Percentiles rank a stretch among this genome's conserved stretches.
phyloP scores from a whole-genome alignment of 2,113 vertebrate genomes.

The Rutilus rutilus region DNA sequence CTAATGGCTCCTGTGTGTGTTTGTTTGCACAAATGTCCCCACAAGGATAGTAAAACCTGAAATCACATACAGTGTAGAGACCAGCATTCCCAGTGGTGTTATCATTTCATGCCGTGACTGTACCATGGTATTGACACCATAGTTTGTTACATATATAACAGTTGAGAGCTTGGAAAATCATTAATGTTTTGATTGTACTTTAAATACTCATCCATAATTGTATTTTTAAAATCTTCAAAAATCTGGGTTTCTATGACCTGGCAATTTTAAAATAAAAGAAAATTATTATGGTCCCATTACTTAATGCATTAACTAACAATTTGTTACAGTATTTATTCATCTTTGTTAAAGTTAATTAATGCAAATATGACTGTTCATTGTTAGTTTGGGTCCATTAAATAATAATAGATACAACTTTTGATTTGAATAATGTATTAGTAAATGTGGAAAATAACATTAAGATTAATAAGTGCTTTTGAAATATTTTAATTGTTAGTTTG shows the following conservation, averaged over 20 bases:
- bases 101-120: neutral
- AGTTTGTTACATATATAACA: neutral
- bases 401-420: neutral
- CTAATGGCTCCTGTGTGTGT: constrained; percentile 59
- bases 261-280: neutral
- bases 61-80: neutral
- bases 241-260: neutral
- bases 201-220: neutral
- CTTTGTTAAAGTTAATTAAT: neutral
- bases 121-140: neutral
- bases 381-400: neutral
- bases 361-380: neutral
- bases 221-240: neutral
- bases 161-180: neutral
- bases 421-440: neutral
- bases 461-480: neutral
- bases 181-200: neutral
- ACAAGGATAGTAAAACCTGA: constrained; percentile 5
- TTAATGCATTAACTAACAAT: neutral
- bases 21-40: constrained; percentile 48
- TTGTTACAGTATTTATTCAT: neutral
- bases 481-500: neutral
- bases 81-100: neutral
- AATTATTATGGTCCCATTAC: neutral
- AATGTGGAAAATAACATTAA: neutral